These are phyloP conservation scores for Samia ricini DNA, from an alignment of 1,140 invertebrate genomes.

Conservation along the genomic window DNA sequence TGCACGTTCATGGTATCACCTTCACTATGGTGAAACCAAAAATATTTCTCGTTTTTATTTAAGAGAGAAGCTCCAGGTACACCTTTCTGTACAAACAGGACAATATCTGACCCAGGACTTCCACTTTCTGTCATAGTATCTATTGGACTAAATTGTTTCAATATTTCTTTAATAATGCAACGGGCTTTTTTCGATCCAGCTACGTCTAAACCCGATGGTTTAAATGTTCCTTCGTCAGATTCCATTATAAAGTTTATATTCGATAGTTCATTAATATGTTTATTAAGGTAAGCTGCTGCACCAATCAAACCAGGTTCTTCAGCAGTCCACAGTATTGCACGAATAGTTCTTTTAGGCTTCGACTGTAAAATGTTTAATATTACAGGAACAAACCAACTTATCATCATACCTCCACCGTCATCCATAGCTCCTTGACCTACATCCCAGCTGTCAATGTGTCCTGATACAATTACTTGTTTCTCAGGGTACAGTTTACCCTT, in stretches of 20 bases:
- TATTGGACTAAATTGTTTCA: constrained; percentile 75
- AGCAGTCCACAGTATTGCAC: constrained; percentile 89
- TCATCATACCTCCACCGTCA: constrained; percentile 90
- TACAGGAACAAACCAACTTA: constrained; percentile 87
- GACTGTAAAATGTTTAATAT: constrained; percentile 83
- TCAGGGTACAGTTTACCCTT: constrained; percentile 78
- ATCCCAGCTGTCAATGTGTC: constrained; percentile 94
- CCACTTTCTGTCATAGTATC: constrained; percentile 61
- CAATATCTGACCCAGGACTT: constrained; percentile 82
- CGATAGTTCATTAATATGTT: constrained; percentile 79
- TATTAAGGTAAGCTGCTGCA: constrained; percentile 80
- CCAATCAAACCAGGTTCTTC: constrained; percentile 88
- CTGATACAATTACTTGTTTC: constrained; percentile 87
- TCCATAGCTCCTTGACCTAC: constrained; percentile 94
- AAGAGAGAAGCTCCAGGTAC: constrained; percentile 83
- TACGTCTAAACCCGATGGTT: constrained; percentile 82
- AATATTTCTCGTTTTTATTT: constrained; percentile 84
- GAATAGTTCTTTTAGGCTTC: constrained; percentile 84
- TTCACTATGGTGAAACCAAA: constrained; percentile 87
- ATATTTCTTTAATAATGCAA: constrained; percentile 82
- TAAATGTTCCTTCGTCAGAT: constrained; percentile 90
- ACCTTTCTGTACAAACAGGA: constrained; percentile 78
- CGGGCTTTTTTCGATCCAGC: constrained; percentile 76
- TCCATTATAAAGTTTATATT: constrained; percentile 85
- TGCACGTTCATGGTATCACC: constrained; percentile 87